Evolutionary conservation across 2,797 vertebrate species (phyloP).

Genomic region (Hippoglossus hippoglossus): DNA sequence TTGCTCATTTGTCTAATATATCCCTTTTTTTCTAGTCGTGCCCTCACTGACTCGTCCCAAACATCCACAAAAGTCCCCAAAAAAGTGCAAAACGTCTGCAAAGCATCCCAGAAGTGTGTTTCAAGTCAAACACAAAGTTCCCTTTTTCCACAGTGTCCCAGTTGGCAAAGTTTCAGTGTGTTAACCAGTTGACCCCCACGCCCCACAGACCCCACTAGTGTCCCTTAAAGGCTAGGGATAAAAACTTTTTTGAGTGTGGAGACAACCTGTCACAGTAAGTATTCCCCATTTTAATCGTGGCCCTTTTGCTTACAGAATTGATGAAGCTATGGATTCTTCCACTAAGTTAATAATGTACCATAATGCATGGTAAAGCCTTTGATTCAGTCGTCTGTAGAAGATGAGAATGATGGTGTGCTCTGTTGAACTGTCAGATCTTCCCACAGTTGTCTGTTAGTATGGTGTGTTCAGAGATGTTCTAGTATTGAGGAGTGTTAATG

Average conservation of each 20-base stretch:
- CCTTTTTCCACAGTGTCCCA: conserved; percentile 60
- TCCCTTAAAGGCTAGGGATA: conserved; percentile 53
- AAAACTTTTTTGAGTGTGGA: conserved; percentile 70
- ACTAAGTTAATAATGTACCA: conserved; percentile 50
- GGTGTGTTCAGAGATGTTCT: conserved; percentile 24
- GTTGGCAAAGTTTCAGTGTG: conserved; percentile 58
- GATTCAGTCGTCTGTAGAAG: conserved; percentile 12
- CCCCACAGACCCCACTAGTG: conserved; percentile 54
- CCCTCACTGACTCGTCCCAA: conserved; percentile 66
- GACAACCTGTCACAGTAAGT: conserved; percentile 82
- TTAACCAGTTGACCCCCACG: conserved; percentile 50
- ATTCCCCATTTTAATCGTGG: conserved; percentile 74
- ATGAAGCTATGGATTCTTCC: conserved; percentile 31
- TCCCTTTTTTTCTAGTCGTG: conserved; percentile 64
- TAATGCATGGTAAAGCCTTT: conserved; percentile 64
- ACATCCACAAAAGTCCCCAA: conserved; percentile 67
- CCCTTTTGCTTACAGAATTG: conserved; percentile 58
- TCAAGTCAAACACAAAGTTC: conserved; percentile 79
- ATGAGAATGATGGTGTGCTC: conserved; percentile 20
- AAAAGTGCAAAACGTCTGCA: conserved; percentile 81
- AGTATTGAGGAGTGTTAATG: conserved; percentile 3
- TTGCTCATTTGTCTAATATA: conserved; percentile 47
- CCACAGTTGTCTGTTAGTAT: conserved; percentile 12
- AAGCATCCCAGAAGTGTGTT: conserved; percentile 85
- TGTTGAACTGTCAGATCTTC: conserved; percentile 13